Conservation (phyloP, 2,888 invertebrate genomes). For the Mythimna albipuncta region DNA sequence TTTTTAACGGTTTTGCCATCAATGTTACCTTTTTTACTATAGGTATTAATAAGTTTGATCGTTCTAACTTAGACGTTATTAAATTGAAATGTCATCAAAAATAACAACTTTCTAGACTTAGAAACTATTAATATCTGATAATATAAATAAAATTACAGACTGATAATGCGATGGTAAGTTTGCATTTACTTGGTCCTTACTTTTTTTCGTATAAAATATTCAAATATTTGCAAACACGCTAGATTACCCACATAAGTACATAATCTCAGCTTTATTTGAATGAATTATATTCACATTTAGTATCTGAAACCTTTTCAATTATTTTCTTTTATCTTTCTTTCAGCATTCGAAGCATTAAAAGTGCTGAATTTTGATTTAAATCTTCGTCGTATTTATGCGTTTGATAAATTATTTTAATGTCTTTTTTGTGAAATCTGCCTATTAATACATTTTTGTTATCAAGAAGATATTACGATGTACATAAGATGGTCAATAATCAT, state of each 20-base stretch:
- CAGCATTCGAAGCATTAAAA: slow-evolving; percentile 17
- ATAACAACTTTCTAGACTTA: too few species aligned
- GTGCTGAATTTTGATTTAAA: background rate
- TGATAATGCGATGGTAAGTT: background rate
- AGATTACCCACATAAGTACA: slow-evolving; percentile 21
- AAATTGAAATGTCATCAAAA: too few species aligned
- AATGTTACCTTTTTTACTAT: too few species aligned
- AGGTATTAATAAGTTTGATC: too few species aligned
- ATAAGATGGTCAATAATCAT: background rate
- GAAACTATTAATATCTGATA: background rate
- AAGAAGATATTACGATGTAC: too few species aligned
- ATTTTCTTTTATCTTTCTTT: slow-evolving; percentile 3
- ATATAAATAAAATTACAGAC: background rate
- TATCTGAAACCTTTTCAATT: slow-evolving; percentile 8
- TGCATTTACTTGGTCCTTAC: background rate
- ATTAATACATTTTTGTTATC: background rate
- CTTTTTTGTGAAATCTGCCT: slow-evolving; percentile 2
- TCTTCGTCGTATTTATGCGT: background rate
- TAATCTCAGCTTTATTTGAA: slow-evolving; percentile 11
- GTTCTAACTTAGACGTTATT: too few species aligned
- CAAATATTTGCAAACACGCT: slow-evolving; percentile 1
- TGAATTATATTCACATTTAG: slow-evolving; percentile 23
- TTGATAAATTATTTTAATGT: background rate
- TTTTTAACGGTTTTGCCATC: too few species aligned
- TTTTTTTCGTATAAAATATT: background rate